These are phyloP conservation scores for Gallinago jamesoni DNA, from an alignment of 2,113 vertebrate species.

Conservation along the genomic window DNA sequence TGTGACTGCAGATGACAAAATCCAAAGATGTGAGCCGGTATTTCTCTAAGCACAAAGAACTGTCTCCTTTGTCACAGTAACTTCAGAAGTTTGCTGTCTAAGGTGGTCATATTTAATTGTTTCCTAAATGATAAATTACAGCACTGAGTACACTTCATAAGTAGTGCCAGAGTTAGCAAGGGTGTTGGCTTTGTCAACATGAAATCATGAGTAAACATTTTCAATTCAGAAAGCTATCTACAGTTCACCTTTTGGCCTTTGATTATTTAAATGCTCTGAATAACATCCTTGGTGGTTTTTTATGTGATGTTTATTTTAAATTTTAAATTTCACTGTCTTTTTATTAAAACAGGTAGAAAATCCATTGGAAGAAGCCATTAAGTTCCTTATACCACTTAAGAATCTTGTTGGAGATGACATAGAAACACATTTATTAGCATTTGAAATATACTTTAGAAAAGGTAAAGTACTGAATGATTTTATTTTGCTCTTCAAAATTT, in stretches of 20 bases:
- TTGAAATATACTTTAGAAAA: conserved; percentile 86
- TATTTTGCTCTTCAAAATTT: not conserved
- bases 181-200: not conserved
- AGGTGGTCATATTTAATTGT: not conserved
- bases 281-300: not conserved
- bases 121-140: not conserved
- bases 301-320: not conserved
- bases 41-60: not conserved
- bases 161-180: not conserved
- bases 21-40: not conserved
- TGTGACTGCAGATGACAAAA: not conserved
- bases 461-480: conserved; percentile 65
- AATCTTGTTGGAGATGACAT: conserved; percentile 79
- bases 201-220: not conserved
- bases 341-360: conserved; percentile 77
- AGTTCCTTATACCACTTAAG: conserved; percentile 82
- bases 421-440: conserved; percentile 81
- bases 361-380: conserved; percentile 83
- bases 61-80: not conserved
- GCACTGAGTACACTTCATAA: not conserved
- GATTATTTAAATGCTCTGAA: not conserved
- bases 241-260: not conserved
- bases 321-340: conserved; percentile 1
- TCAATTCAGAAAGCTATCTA: not conserved
- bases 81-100: not conserved